phyloP scores from a whole-genome alignment of 2,888 invertebrate species.

The Ephialtes manifestator region DNA sequence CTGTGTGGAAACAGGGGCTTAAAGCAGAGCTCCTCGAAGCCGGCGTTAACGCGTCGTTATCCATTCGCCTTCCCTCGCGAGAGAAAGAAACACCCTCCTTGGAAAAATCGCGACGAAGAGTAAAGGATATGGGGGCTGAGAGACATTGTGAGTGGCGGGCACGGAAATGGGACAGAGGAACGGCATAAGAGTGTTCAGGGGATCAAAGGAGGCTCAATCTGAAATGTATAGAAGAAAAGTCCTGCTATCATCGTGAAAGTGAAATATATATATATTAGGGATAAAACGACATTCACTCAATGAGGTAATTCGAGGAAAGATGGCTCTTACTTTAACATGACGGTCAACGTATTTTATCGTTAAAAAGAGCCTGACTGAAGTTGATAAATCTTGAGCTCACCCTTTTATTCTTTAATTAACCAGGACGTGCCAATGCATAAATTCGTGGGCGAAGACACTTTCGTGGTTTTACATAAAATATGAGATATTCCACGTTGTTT shows the following conservation, averaged over 20 bases:
- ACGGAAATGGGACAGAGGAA: conserved; percentile 30
- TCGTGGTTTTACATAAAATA: background rate
- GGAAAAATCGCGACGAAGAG: conserved; percentile 37
- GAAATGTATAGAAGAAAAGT: conserved; percentile 48
- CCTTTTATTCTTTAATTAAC: background rate
- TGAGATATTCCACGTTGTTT: background rate
- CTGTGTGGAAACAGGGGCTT: conserved; percentile 22
- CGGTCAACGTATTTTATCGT: conserved; percentile 1
- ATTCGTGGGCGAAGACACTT: background rate
- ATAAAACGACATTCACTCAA: conserved; percentile 28
- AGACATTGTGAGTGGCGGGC: conserved; percentile 9
- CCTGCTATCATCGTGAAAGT: conserved; percentile 18
- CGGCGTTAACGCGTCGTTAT: conserved; percentile 51
- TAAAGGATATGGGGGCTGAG: conserved; percentile 37
- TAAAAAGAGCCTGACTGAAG: background rate
- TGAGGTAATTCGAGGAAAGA: conserved; percentile 6
- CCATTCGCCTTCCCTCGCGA: conserved; percentile 31
- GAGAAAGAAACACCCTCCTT: conserved; percentile 44
- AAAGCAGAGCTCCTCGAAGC: conserved; percentile 39
- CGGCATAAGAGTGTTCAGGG: conserved; percentile 30
- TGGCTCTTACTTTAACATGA: background rate
- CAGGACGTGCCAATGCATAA: background rate
- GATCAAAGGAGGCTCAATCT: conserved; percentile 49
- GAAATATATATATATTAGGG: conserved; percentile 16
- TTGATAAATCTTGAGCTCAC: background rate